These are phyloP conservation scores for Tolmerus cingulatus DNA, from an alignment of 2,888 invertebrate genomes.

Conservation along the genomic window DNA sequence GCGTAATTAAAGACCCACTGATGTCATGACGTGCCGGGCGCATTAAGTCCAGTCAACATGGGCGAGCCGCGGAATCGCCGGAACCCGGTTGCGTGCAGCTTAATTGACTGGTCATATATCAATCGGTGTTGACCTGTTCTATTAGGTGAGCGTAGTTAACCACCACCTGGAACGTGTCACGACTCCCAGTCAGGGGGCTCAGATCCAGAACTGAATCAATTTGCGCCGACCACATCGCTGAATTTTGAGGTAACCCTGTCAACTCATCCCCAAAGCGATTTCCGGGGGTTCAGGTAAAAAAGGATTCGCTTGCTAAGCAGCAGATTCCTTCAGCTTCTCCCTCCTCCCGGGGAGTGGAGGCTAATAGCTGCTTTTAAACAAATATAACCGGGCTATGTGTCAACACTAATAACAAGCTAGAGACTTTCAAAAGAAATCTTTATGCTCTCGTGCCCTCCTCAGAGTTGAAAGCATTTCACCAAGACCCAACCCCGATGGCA, in stretches of 20 bases:
- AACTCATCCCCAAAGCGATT: background rate
- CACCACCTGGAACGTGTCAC: background rate
- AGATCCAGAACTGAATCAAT: background rate
- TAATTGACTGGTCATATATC: conserved; percentile 32
- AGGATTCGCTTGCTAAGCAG: background rate
- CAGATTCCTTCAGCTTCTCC: background rate
- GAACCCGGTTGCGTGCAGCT: conserved; percentile 12
- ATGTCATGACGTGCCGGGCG: background rate
- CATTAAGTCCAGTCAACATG: background rate
- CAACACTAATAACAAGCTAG: conserved; percentile 27
- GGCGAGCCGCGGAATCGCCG: background rate
- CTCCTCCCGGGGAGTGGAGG: background rate
- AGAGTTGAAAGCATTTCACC: background rate
- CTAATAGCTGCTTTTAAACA: conserved; percentile 2
- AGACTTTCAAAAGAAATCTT: conserved; percentile 32
- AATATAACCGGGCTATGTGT: conserved; percentile 13
- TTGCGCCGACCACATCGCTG: background rate
- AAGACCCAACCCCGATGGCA: background rate
- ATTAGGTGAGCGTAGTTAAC: background rate
- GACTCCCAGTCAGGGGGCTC: background rate
- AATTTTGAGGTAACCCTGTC: background rate
- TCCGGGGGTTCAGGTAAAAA: background rate
- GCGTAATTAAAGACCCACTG: background rate
- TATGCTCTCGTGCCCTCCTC: background rate
- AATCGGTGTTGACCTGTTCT: conserved; percentile 15